Evolutionary conservation across 1,140 invertebrate genomes (phyloP).

Genomic region (Scaptomyza montana): DNA sequence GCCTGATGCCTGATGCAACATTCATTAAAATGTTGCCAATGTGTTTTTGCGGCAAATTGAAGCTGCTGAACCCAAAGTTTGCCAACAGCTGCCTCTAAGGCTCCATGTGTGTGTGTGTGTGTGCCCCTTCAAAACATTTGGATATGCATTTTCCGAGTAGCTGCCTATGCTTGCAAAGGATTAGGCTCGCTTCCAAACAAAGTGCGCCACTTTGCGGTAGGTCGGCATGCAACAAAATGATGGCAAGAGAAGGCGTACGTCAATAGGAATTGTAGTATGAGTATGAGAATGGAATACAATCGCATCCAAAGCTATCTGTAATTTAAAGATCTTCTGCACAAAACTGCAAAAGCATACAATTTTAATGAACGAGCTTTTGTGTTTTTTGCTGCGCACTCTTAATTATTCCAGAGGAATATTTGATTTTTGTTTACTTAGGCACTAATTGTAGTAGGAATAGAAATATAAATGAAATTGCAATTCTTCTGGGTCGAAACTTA

Average conservation of each 20-base stretch:
- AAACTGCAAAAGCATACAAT: not conserved
- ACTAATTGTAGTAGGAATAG: too few relatives aligned
- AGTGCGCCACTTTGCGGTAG: slow-evolving; percentile 2
- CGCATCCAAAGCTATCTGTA: not conserved
- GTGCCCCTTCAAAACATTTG: slow-evolving; percentile 30
- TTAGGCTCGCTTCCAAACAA: slow-evolving; percentile 37
- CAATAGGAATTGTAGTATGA: not conserved
- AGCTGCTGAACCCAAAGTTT: slow-evolving; percentile 50
- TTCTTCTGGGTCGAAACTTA: too few relatives aligned
- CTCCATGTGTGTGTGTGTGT: too few relatives aligned
- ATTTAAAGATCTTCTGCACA: not conserved
- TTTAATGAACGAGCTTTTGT: not conserved
- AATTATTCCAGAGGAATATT: too few relatives aligned
- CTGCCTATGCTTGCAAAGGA: slow-evolving; percentile 63
- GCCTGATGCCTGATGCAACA: slow-evolving; percentile 61
- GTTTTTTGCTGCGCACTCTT: too few relatives aligned
- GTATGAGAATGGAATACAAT: not conserved
- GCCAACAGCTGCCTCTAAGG: slow-evolving; percentile 3
- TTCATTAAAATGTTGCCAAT: slow-evolving; percentile 82
- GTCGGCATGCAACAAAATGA: not conserved
- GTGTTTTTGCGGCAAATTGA: slow-evolving; percentile 82
- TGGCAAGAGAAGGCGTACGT: not conserved
- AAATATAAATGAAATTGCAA: too few relatives aligned
- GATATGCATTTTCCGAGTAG: slow-evolving; percentile 62
- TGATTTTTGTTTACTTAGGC: too few relatives aligned